Evolutionary conservation across 2,113 vertebrate species (phyloP), one percentile per base, ranked within the genome.

Genomic region (Probosciger aterrimus): DNA sequence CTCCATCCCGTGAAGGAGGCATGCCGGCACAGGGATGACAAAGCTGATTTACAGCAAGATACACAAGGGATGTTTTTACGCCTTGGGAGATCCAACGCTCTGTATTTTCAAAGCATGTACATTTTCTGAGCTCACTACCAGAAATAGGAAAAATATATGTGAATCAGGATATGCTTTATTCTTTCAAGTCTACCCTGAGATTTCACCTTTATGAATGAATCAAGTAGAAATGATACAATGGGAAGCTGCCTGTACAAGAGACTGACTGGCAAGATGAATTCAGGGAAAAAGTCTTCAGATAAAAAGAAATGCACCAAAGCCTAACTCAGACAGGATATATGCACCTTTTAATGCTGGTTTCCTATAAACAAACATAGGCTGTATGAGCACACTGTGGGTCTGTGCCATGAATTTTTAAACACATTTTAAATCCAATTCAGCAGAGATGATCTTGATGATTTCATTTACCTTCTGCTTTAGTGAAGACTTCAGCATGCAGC

Each of bases 381-480:
- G 43, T 8, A 35, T 4, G 46, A 94, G 52, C 80, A 91, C n/a
- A 47, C 46, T n/a, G 33, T 23, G 57, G 35, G 80, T 28, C 73
- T 70, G 25, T 37, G 55, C 43, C 47, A 62, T 47, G 65, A 82
- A 87, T 82, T 79, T 84, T 89, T 89, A 84, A 92, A 79, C 24
- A 60, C 13, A 16, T 60, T 91, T 86, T 68, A 2, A 88, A 89
- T 79, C 81, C 84, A 84, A 79, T 84, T 85, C 67, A 69, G 28
- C 18, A 43, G 49, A 65, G 44, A 64, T 12, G 5, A 30, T 43
- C 52, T 60, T 67, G 59, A 91, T 76, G 23, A 83, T 74, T 88
- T 74, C 41, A 77, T 95, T 94, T 92, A 80, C 63, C 53, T 94
- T 75, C 79, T 84, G 43, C 55, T 93, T 74, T 78, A 78, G 68